Base-by-base conservation (phyloP, 2,113 vertebrate species). In the Phylloscopus trochilus region DNA sequence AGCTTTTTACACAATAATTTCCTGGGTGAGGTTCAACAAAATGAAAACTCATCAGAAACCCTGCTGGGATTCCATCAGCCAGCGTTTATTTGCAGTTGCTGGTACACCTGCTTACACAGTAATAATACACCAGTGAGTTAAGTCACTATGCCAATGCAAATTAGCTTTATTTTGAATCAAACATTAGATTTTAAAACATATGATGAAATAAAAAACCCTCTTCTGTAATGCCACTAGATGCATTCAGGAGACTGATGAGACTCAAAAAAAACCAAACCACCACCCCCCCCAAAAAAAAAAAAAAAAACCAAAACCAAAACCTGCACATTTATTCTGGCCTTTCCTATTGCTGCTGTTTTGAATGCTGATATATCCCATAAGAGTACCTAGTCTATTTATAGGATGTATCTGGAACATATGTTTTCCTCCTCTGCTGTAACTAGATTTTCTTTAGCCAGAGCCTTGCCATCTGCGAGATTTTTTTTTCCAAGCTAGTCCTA, bases 11-110 rank as follows among this genome's bases (percentile, higher is more conserved):
- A 96, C 91, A 96, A 96, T 96, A 95, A 98, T 98, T 98, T 98
- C 83, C 97, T 97, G 97, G 96, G 97, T 96, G 96, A 98, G 97
- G 85, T 98, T 98, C 97, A 98, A 96, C 95, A 98, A 97, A 98
- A 98, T 93, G 93, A 98, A 98, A 98, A 97, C 97, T 98, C 97
- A 97, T 97, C 97, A 98, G 98, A 97, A 97, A 74, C 90, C 98
- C 98, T 98, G 97, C 98, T 98, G 98, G 95, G 98, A 98, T 97
- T 97, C 98, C 89, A 98, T 98, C 98, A 98, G 97, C 96, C 96
- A 97, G 95, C 96, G 96, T 97, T 98, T 98, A 98, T 98, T 98
- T 97, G 97, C 96, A 95, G 97, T 97, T 84, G 46, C 90, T 95
- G 94, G 92, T 97, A 98, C 98, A 98, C 97, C 98, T 98, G 98